Evolutionary conservation across 2,888 invertebrate genomes (phyloP).

Genomic region (Clanis bilineata): DNA sequence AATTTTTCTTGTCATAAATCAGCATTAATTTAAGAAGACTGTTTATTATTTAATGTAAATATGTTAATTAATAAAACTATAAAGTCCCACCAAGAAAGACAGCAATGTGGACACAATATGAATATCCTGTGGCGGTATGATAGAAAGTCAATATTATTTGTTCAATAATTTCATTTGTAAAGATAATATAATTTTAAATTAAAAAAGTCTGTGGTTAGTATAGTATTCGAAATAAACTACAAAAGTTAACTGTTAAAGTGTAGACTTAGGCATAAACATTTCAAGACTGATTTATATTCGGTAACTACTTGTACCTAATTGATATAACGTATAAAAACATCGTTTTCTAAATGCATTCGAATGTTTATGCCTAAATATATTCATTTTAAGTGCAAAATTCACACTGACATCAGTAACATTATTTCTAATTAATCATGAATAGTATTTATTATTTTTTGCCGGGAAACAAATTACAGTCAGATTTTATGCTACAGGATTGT

Average conservation of each 20-base stretch:
- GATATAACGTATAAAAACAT: too few relatives aligned
- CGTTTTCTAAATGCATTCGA: too few relatives aligned
- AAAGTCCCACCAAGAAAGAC: slow-evolving; percentile 68
- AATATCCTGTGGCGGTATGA: neutral
- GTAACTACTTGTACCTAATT: too few relatives aligned
- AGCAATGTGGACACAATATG: slow-evolving; percentile 39
- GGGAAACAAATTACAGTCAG: slow-evolving; percentile 2
- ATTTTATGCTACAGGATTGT: neutral
- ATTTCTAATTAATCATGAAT: slow-evolving; percentile 5
- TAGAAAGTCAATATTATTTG: neutral
- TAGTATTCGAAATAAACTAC: neutral
- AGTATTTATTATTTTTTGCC: slow-evolving; percentile 18
- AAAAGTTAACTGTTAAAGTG: neutral
- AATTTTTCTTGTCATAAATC: slow-evolving; percentile 30
- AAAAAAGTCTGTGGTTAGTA: neutral
- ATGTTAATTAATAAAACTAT: slow-evolving; percentile 62
- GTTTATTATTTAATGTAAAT: slow-evolving; percentile 48
- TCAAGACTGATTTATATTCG: too few relatives aligned
- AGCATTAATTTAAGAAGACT: slow-evolving; percentile 23
- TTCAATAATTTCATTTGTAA: neutral
- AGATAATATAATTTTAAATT: neutral
- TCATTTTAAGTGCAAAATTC: slow-evolving; percentile 12
- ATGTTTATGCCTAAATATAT: slow-evolving; percentile 5
- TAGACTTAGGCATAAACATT: slow-evolving; percentile 7
- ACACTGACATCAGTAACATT: slow-evolving; percentile 6